Base-by-base conservation (phyloP, 2,888 invertebrate species). In the Mechanitis mazaeus region DNA sequence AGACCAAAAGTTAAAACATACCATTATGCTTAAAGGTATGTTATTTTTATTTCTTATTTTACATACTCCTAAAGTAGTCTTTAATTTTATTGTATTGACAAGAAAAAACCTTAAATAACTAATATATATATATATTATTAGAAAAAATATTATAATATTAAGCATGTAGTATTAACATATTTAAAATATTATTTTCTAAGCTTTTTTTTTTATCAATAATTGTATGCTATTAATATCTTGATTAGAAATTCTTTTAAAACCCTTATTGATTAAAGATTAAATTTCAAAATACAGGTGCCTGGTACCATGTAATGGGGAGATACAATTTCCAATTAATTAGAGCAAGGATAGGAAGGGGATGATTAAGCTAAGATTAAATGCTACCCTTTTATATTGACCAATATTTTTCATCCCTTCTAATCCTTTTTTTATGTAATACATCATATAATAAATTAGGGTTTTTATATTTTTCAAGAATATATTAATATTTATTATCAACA, bases 271-370 rank as follows among this genome's bases (percentile, higher is more conserved):
- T 50, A n/a, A 31, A 31, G 50, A 50, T 50, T 50, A 50, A 50
- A 50, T 50, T 31, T 31, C 50, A 45, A 45, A 54, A 45, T 54
- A 58, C 58, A 58, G 58, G 58, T 58, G 54, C 54, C 58, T 54
- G 58, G 58, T 58, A 58, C 54, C 58, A 54, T 5, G 50, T 50
- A 50, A 33, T 45, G 45, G 50, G 58, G 58, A 47, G 28, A 33
- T 45, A 54, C 45, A 54, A 58, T 50, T 58, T 58, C 38, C 54
- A 58, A 58, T 58, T 33, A 54, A 54, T 42, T 54, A 58, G 54
- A 54, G 53, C 53, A 42, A 47, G 47, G 33, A 45, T n/a, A 54
- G 54, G 53, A 58, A 38, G 54, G 58, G 45, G 58, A 58, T 47
- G 47, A 6, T 31, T 31, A 50, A 50, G 53, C 42, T 33, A 45